phyloP scores from a whole-genome alignment of 2,113 vertebrate genomes.

The Perca fluviatilis region DNA sequence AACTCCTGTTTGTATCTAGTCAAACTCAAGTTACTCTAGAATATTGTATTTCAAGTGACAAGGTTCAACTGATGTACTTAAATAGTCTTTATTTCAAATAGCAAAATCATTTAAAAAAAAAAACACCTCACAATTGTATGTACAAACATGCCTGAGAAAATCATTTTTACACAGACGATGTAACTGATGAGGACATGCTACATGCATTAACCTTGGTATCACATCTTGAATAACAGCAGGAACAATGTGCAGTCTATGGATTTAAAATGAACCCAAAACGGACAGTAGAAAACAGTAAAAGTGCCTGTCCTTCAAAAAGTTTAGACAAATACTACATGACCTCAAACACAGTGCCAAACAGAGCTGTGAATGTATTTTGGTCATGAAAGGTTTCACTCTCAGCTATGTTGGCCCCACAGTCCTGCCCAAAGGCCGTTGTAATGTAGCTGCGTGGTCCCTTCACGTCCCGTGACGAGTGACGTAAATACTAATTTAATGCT shows the following conservation, averaged over 20 bases:
- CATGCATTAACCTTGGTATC: background rate
- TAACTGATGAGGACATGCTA: background rate
- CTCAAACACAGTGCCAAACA: conserved; percentile 15
- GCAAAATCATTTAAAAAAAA: conserved; percentile 42
- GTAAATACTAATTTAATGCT: background rate
- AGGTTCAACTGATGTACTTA: background rate
- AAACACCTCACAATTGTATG: conserved; percentile 37
- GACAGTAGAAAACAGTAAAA: background rate
- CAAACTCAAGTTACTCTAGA: background rate
- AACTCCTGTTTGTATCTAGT: background rate
- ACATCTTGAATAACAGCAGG: background rate
- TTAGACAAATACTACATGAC: background rate
- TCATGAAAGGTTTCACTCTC: background rate
- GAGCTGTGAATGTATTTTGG: background rate
- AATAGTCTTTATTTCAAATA: conserved; percentile 62
- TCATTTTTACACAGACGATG: background rate
- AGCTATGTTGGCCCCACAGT: background rate
- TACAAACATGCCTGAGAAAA: conserved; percentile 54
- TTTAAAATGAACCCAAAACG: background rate
- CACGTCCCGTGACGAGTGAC: background rate
- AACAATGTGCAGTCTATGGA: background rate
- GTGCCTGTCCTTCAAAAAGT: background rate
- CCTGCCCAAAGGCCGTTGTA: background rate
- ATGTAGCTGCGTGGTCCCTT: background rate
- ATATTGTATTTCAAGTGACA: background rate